Conservation (phyloP, 1,140 invertebrate genomes). For the Drosophila arizonae region DNA sequence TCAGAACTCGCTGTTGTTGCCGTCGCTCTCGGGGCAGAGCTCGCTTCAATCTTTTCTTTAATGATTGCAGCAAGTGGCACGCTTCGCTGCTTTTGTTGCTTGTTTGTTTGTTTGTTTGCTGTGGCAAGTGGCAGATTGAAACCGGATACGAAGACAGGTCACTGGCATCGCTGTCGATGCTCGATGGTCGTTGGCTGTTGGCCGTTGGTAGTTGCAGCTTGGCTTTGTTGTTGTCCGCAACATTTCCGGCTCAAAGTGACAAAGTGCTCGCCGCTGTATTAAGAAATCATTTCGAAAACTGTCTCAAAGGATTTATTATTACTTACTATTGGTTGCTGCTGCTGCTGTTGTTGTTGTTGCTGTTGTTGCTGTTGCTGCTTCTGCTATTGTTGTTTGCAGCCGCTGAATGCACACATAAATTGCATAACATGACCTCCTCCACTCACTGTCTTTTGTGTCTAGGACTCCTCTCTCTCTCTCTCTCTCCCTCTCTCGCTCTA, state of each 20-base stretch:
- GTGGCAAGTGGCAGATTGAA: constrained; percentile 11
- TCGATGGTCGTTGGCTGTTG: neutral
- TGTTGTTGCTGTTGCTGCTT: neutral
- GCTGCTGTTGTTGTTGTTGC: constrained; percentile 4
- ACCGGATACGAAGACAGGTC: constrained; percentile 29
- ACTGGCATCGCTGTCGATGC: constrained; percentile 27
- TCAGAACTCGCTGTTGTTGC: neutral
- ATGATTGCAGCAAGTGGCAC: constrained; percentile 20
- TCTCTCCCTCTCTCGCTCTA: too few relatives aligned
- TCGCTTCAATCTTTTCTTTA: constrained; percentile 8
- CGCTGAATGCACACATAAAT: constrained; percentile 32
- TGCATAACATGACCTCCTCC: constrained; percentile 43
- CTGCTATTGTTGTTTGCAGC: constrained; percentile 3
- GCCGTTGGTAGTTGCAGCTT: constrained; percentile 25
- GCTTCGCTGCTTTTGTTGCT: constrained; percentile 30
- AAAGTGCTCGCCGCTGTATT: constrained; percentile 39
- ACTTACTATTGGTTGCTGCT: constrained; percentile 34
- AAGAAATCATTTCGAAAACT: constrained; percentile 53
- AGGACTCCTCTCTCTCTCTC: neutral
- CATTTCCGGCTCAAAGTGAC: constrained; percentile 45
- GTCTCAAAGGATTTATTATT: constrained; percentile 62
- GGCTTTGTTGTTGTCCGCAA: constrained; percentile 18
- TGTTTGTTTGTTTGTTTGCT: constrained; percentile 19
- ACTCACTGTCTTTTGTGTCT: constrained; percentile 25
- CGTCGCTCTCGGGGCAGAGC: neutral